Evolutionary conservation across 2,113 vertebrate species (phyloP).

Genomic region (Nanorana parkeri): DNA sequence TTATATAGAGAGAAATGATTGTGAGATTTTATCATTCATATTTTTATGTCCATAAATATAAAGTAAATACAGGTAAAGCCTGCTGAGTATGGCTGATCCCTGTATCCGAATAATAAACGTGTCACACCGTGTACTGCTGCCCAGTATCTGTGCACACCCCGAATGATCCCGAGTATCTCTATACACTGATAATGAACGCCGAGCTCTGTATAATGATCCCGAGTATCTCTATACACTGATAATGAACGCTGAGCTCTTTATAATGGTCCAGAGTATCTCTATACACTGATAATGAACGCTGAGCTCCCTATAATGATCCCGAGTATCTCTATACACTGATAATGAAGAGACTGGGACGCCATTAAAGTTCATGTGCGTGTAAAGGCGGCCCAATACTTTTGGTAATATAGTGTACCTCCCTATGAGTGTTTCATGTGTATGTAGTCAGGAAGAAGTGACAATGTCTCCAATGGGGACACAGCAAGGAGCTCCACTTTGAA

Average conservation of each 20-base stretch:
- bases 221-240: neutral
- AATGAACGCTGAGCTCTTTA: too few species aligned
- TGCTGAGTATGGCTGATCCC: neutral
- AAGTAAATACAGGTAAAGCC: neutral
- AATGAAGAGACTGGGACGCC: too few species aligned
- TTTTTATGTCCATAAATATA: constrained; percentile 12
- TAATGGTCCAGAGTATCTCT: neutral
- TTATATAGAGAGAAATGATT: neutral
- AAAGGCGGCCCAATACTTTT: too few species aligned
- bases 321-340: neutral
- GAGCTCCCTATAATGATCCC: too few species aligned
- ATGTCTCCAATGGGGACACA: too few species aligned
- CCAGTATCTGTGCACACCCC: neutral
- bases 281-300: constrained; percentile 4
- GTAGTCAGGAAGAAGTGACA: too few species aligned
- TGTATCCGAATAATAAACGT: constrained; percentile 4
- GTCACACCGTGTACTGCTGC: constrained; percentile 9
- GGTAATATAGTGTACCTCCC: too few species aligned
- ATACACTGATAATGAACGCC: constrained; percentile 4
- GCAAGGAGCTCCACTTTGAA: too few species aligned
- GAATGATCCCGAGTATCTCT: neutral
- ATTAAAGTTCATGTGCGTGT: neutral
- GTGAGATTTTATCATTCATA: constrained; percentile 6
- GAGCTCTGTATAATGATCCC: too few species aligned
- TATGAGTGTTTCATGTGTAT: too few species aligned